Percentiles rank a stretch among this genome's conserved stretches.
These are phyloP conservation scores for Acyrthosiphon pisum DNA, from an alignment of 1,140 invertebrate genomes.

Conservation along the genomic window DNA sequence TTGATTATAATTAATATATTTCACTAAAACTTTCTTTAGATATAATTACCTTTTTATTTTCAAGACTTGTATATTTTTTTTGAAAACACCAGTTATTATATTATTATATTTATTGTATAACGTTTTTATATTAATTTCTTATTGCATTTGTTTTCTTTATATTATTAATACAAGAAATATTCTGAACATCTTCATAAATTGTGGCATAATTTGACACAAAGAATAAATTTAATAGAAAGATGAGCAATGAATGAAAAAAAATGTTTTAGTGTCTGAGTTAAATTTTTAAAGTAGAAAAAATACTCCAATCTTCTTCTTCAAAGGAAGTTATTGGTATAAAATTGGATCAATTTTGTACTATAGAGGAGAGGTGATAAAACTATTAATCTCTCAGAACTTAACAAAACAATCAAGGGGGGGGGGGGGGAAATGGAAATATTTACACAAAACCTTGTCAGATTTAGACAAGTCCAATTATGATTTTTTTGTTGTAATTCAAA, in stretches of 20 bases:
- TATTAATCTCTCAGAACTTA: not conserved
- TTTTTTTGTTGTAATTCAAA: not conserved
- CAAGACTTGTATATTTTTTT: not conserved
- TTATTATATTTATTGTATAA: not conserved
- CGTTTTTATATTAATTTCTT: not conserved
- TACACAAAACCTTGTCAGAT: not conserved
- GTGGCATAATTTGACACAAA: not conserved
- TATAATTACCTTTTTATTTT: not conserved
- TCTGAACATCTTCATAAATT: not conserved
- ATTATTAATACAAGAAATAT: not conserved
- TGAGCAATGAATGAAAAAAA: not conserved
- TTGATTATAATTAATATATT: not conserved
- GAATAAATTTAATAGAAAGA: not conserved
- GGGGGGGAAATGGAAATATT: not conserved
- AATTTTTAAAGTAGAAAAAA: not conserved
- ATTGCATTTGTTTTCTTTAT: not conserved
- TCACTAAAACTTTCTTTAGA: not conserved
- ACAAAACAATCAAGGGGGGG: not conserved
- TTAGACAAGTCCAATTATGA: not conserved
- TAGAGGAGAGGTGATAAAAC: not conserved
- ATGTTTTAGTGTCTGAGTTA: not conserved
- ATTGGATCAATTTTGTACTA: not conserved
- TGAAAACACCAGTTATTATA: not conserved
- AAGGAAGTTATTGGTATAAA: not conserved
- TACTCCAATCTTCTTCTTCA: no score